phyloP scores from a whole-genome alignment of 2,888 invertebrate genomes.

The Pelosia muscerda region DNA sequence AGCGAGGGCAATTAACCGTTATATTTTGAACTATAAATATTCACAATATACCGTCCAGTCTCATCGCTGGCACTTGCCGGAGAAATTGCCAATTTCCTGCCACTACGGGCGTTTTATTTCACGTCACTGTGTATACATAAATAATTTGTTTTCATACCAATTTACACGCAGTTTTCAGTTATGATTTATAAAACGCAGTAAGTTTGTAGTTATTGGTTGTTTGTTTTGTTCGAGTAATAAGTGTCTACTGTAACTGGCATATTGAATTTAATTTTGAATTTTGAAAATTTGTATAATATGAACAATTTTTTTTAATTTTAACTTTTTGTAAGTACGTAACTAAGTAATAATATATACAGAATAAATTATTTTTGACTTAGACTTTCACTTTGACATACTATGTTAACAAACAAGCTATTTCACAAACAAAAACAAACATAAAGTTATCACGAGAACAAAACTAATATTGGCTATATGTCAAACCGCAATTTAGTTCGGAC shows the following conservation, averaged over 20 bases:
- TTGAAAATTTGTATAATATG: too few species aligned
- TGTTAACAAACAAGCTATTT: conserved; percentile 1
- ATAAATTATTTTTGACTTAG: too few species aligned
- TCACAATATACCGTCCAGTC: conserved; percentile 44
- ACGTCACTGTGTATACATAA: conserved; percentile 52
- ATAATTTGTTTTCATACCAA: conserved; percentile 62
- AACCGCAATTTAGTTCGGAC: conserved; percentile 12
- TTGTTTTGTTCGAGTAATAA: conserved; percentile 8
- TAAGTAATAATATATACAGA: too few species aligned
- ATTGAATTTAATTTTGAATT: neutral
- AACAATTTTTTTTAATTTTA: too few species aligned
- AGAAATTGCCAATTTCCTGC: conserved; percentile 81
- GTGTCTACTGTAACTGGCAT: neutral
- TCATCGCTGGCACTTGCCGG: conserved; percentile 48
- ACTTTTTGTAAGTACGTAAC: too few species aligned
- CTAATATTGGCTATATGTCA: conserved; percentile 12
- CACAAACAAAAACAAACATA: neutral
- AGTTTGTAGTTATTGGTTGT: conserved; percentile 11
- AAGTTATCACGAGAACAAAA: neutral
- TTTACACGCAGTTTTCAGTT: conserved; percentile 44
- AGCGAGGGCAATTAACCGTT: conserved; percentile 47
- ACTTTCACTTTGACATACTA: neutral
- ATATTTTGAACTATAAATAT: conserved; percentile 53
- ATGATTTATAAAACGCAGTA: conserved; percentile 32
- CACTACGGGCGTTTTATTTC: conserved; percentile 60